Conservation (phyloP, 2,113 vertebrate species). For the Cyprinodon tularosa region DNA sequence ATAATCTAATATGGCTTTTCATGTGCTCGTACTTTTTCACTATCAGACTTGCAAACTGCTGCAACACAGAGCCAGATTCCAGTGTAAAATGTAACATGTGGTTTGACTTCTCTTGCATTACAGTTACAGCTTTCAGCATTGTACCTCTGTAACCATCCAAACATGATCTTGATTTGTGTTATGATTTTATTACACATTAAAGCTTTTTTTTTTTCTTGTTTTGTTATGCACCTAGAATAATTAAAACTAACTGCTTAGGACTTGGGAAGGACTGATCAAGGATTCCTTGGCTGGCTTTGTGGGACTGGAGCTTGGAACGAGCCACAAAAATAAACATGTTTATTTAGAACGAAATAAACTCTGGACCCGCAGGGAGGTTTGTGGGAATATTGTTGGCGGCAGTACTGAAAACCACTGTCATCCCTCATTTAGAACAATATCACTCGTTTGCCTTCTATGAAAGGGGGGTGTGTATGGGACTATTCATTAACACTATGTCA, state of each 20-base stretch:
- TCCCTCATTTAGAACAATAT: slow-evolving; percentile 59
- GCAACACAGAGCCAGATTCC: background rate
- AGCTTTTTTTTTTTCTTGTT: background rate
- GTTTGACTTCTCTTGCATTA: background rate
- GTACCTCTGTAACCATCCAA: slow-evolving; percentile 16
- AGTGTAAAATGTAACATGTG: background rate
- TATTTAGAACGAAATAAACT: slow-evolving; percentile 64
- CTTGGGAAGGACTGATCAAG: slow-evolving; percentile 25
- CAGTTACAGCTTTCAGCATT: slow-evolving; percentile 3
- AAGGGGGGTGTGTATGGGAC: background rate
- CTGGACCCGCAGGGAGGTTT: slow-evolving; percentile 33
- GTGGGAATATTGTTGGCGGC: slow-evolving; percentile 46
- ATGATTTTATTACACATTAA: slow-evolving; percentile 5
- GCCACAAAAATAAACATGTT: slow-evolving; percentile 55
- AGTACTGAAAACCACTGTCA: slow-evolving; percentile 53
- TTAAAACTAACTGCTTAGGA: slow-evolving; percentile 14
- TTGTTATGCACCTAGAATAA: background rate
- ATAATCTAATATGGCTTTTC: background rate
- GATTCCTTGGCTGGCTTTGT: background rate
- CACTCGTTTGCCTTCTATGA: slow-evolving; percentile 44
- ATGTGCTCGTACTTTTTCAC: background rate
- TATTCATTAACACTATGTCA: slow-evolving; percentile 27
- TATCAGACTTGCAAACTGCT: background rate
- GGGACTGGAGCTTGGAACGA: slow-evolving; percentile 19
- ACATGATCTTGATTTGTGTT: slow-evolving; percentile 21